Conservation (phyloP, 2,113 vertebrate genomes). For the Oriolus oriolus region DNA sequence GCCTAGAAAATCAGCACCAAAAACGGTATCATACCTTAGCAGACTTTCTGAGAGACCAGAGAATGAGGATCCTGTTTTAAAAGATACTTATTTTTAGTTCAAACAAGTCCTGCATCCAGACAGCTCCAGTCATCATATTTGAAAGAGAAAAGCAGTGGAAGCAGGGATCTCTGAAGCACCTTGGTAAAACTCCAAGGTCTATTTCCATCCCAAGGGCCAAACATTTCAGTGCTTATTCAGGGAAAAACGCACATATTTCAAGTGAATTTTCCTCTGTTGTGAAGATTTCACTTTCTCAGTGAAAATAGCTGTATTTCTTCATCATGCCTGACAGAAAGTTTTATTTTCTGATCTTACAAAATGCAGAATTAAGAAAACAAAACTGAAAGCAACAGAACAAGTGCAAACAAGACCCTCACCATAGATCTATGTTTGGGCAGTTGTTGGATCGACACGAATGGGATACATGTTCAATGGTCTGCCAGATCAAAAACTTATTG, state of each 20-base stretch:
- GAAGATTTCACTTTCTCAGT: background rate
- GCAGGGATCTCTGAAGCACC: background rate
- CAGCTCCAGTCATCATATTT: background rate
- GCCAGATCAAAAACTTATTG: background rate
- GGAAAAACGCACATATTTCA: background rate
- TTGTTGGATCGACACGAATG: background rate
- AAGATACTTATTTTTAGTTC: background rate
- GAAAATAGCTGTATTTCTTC: background rate
- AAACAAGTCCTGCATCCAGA: background rate
- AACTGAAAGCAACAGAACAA: background rate
- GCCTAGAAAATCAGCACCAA: background rate
- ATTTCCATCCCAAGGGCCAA: background rate
- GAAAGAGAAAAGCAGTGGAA: slow-evolving; percentile 9
- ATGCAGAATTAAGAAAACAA: background rate
- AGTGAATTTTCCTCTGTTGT: background rate
- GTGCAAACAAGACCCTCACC: background rate
- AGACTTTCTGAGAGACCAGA: background rate
- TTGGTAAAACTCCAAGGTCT: background rate
- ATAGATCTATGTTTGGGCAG: background rate
- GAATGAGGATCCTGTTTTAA: background rate
- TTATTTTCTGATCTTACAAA: background rate
- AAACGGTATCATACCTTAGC: background rate
- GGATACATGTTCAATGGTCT: background rate
- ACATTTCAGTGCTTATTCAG: background rate
- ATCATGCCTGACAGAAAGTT: background rate